Evolutionary conservation across 2,113 vertebrate genomes (phyloP), one percentile per base, ranked within the genome.

Genomic region (Sander lucioperca): DNA sequence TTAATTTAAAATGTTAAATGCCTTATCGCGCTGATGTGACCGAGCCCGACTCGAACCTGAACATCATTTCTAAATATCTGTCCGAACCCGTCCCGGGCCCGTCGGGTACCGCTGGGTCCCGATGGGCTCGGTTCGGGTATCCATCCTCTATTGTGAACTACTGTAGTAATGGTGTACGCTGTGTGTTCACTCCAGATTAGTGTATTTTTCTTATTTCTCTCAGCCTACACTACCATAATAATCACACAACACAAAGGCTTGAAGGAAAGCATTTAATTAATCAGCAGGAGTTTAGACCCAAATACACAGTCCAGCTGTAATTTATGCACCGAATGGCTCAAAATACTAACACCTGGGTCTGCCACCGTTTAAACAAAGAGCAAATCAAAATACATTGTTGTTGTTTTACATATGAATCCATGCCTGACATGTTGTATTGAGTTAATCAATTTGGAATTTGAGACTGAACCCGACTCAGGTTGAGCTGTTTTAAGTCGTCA

Each of bases 221-320:
- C n/a, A 45, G 3, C 33, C 48, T 45, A 64, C 36, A 39, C 3
- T 16, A 19, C 14, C 25, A 39, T 48, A 72, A 43, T 53, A 5
- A 68, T 23, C 27, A 79, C 59, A 84, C 16, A 21, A 71, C 3
- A 62, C 15, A 16, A 21, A 77, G 11, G 33, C 19, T 5, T 59
- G 59, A 30, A 71, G 63, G 72, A 82, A 79, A 89, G 79, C 77
- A 51, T 92, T 91, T 92, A 91, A 82, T 91, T 92, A 90, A 82
- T 91, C 43, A 85, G 81, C 73, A 77, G 36, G 62, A 71, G 39
- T 82, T 74, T 33, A 57, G 64, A 86, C 54, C 74, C 62, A 83
- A 81, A 69, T 43, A 71, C 73, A 77, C 76, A 86, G 80, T 77
- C 79, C 83, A 84, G 75, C 64, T 84, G 65, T 82, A 71, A 69